phyloP scores from a whole-genome alignment of 2,113 vertebrate species.

The Tyto alba region DNA sequence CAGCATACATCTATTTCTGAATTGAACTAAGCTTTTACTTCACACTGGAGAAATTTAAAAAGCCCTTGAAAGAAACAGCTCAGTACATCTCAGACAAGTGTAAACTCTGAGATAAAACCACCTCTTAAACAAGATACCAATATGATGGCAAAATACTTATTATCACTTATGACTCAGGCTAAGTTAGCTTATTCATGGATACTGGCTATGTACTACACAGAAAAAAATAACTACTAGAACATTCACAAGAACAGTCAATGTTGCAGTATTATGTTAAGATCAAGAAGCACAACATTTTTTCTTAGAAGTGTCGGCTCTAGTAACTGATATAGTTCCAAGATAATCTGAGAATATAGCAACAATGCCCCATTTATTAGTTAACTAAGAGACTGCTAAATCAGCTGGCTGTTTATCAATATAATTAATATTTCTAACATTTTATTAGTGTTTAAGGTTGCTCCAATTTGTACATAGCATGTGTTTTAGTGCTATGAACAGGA shows the following conservation, averaged over 20 bases:
- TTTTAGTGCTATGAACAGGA: not conserved
- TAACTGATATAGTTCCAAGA: not conserved
- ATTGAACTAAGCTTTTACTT: not conserved
- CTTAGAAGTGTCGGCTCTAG: too few species aligned
- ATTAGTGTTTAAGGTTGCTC: not conserved
- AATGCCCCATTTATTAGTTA: not conserved
- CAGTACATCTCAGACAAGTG: not conserved
- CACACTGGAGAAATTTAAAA: not conserved
- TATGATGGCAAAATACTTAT: too few species aligned
- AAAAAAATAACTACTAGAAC: not conserved
- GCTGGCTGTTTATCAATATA: not conserved
- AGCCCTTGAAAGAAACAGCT: not conserved
- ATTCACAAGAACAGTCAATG: not conserved
- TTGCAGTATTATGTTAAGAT: not conserved
- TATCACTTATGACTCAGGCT: not conserved
- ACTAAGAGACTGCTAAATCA: not conserved
- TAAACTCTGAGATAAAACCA: not conserved
- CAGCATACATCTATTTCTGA: not conserved
- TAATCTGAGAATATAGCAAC: not conserved
- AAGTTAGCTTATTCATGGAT: not conserved
- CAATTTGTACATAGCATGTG: not conserved
- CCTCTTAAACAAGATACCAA: not conserved
- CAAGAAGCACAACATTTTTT: not conserved
- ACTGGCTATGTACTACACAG: not conserved
- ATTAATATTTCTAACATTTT: not conserved